phyloP scores from a whole-genome alignment of 2,797 vertebrate species.

The Crax fasciolata region DNA sequence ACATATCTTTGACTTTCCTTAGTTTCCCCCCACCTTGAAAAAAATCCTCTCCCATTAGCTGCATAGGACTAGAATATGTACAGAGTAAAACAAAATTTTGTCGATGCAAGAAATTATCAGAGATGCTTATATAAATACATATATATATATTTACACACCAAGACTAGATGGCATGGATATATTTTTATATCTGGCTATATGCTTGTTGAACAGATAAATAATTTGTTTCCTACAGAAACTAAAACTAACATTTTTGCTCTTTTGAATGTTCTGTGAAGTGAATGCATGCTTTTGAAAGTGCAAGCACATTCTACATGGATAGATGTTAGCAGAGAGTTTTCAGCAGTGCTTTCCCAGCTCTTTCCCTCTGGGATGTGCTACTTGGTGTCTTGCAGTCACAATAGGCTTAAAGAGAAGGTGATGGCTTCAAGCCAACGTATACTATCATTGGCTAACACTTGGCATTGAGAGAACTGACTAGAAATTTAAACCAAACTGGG shows the following conservation, averaged over 20 bases:
- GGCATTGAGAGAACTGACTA: neutral
- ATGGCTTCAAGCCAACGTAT: neutral
- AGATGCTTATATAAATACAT: neutral
- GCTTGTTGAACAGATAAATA: neutral
- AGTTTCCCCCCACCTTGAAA: neutral
- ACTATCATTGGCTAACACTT: neutral
- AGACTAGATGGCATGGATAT: neutral
- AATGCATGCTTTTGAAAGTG: neutral
- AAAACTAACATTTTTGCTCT: neutral
- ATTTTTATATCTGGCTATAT: neutral
- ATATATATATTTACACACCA: neutral
- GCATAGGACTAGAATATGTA: neutral
- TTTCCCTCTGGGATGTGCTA: neutral
- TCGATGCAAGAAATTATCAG: neutral
- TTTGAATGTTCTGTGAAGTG: neutral
- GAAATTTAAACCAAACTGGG: neutral
- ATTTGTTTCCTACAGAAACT: neutral
- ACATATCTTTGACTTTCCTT: neutral
- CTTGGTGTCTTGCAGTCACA: neutral
- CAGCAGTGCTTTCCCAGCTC: neutral
- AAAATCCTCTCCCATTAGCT: neutral
- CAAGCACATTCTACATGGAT: neutral
- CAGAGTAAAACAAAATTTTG: neutral
- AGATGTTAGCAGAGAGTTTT: neutral
- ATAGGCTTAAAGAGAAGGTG: neutral